Evolutionary conservation across 2,113 vertebrate species (phyloP).

Genomic region (Hyla sarda): DNA sequence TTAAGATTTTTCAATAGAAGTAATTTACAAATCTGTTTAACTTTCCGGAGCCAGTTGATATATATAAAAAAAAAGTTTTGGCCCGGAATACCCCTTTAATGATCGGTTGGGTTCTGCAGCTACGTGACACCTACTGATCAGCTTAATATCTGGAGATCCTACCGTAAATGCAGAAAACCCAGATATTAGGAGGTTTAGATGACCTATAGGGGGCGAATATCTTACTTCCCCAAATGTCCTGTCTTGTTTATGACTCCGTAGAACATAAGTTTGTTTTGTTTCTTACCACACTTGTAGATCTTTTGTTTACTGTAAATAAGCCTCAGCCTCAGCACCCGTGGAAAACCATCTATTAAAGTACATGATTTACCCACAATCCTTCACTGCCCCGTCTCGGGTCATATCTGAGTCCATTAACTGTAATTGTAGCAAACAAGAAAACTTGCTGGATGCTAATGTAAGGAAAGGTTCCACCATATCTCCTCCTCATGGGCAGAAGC

Average conservation of each 20-base stretch:
- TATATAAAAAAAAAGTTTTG: too few species aligned
- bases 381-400: neutral
- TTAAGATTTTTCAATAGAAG: too few species aligned
- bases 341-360: neutral
- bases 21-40: too few species aligned
- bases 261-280: neutral
- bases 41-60: too few species aligned
- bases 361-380: neutral
- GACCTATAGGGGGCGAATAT: too few species aligned
- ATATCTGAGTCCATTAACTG: constrained; percentile 48
- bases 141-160: too few species aligned
- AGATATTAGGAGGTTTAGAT: neutral
- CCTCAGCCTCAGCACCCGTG: neutral
- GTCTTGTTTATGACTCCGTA: neutral
- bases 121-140: too few species aligned
- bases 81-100: too few species aligned
- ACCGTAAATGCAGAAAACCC: neutral
- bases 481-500: neutral
- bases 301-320: constrained; percentile 13
- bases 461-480: constrained; percentile 12
- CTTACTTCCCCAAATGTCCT: too few species aligned
- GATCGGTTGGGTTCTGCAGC: too few species aligned
- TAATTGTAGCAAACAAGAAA: constrained; percentile 38
- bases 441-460: neutral
- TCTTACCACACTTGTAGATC: neutral